Base-by-base conservation (phyloP, 2,113 vertebrate genomes). In the Pavo muticus region DNA sequence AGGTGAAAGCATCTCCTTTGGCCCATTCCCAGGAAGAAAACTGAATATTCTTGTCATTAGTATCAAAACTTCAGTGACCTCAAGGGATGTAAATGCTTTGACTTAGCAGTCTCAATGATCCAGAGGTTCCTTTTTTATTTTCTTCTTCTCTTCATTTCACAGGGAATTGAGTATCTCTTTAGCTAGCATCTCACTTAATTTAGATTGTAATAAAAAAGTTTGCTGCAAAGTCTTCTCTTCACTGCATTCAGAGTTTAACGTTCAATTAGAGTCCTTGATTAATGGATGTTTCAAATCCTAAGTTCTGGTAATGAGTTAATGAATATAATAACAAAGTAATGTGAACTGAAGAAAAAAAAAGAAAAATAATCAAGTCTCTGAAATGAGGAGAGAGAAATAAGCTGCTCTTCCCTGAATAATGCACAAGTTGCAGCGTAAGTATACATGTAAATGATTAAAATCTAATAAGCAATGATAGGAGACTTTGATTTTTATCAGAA, bases 381-480 rank as follows among this genome's bases (percentile, higher is more conserved):
- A 88, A 93, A 91, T 71, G 3, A 93, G 32, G 59, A 83, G 74
- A 76, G 4, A 75, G 27, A 84, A 93, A 92, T 63, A 84, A 93
- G 32, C 23, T 65, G 10, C 18, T 96, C 94, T 93, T 68, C 17
- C 19, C n/a, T 83, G 44, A 90, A 85, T 87, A 93, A 88, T 68
- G 1, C 15, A 88, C 35, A 82, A 74, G 11, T 14, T 87, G 6
- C 47, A 60, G 21, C 87, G 47, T 3, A 0, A 42, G 8, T 84
- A 78, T 69, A 57, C 18, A 50, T 15, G 24, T 69, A 90, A 93
- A 94, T 90, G 39, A 94, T 87, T 95, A 88, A 94, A 93, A 81
- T 82, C 80, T 79, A 90, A 94, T 84, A 88, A 54, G 12, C 27
- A 88, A 74, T 87, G 60, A 76, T 50, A 73, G 10, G 11, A 73